Percentiles rank a stretch among this genome's conserved stretches.
phyloP scores from a whole-genome alignment of 2,888 invertebrate genomes.

The Zygogramma bicolorata region DNA sequence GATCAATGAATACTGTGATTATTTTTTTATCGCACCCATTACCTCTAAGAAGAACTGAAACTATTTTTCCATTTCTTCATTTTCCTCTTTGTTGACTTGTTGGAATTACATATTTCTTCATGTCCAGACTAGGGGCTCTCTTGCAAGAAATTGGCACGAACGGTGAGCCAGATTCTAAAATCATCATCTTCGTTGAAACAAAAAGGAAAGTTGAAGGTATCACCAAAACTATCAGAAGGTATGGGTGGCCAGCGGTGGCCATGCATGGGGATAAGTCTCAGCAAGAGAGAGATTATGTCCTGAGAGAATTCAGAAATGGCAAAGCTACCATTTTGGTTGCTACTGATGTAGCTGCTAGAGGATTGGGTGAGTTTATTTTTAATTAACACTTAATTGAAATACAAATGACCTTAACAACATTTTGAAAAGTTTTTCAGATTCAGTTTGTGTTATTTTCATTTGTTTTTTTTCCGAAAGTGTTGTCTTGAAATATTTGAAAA shows the following conservation, averaged over 20 bases:
- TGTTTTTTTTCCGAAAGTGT: no score
- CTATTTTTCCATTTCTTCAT: background rate
- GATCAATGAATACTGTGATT: slow-evolving; percentile 26
- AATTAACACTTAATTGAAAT: background rate
- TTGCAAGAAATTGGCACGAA: slow-evolving; percentile 83
- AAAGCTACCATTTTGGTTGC: slow-evolving; percentile 91
- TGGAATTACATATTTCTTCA: background rate
- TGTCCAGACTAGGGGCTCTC: slow-evolving; percentile 74
- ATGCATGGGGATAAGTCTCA: slow-evolving; percentile 97
- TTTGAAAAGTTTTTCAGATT: background rate
- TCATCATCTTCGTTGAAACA: slow-evolving; percentile 95
- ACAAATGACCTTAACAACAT: background rate
- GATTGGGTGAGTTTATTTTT: slow-evolving; percentile 81
- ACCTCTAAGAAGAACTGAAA: slow-evolving; percentile 69
- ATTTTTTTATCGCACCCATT: slow-evolving; percentile 32
- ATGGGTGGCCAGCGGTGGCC: slow-evolving; percentile 79
- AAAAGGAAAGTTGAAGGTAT: slow-evolving; percentile 86
- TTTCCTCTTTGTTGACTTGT: background rate
- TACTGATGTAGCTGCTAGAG: slow-evolving; percentile 96
- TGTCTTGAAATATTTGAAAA: background rate
- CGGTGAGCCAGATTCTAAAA: slow-evolving; percentile 86
- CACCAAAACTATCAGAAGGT: slow-evolving; percentile 81
- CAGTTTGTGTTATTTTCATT: no score
- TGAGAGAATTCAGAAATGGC: slow-evolving; percentile 89
- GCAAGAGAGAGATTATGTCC: slow-evolving; percentile 91